Evolutionary conservation across 30 jellyfish, hydroid and myxozoan species (phyloP), one percentile per base, ranked within the genome.

Genomic region (Rhopilema esculentum): DNA sequence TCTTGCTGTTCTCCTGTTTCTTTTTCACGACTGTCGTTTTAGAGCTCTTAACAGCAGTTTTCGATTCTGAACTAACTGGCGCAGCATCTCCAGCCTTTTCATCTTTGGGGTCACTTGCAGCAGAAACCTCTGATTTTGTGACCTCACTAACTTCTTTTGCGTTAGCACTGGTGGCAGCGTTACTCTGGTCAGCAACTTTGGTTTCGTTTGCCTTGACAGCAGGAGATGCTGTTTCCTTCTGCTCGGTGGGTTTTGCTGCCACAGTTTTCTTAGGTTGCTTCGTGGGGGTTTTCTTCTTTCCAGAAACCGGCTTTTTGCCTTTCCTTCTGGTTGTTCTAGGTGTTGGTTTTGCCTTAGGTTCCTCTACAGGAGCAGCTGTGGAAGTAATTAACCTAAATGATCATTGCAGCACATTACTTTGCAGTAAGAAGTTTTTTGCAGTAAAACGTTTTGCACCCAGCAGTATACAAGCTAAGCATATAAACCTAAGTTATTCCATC

Each of bases 1-100:
- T 72, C 71, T 90, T 90, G 50, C 84, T 89, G 40, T 68, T 24
- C 23, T 86, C 92, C 70, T 40, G 80, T 57, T 73, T 79, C 85
- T 92, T 92, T 75, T 92, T 92, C 23, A 71, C 93, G 24, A 57
- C 25, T 1, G 65, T 65, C 40, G 65, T 65, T n/a, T 29, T 80
- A 1, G 72, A 19, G 32, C 67, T 53, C 9, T 28, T 40, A 23
- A 4, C 48, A 18, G 66, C 75, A 15, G 84, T 26, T 15, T 67
- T 25, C 23, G 62, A 24, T 15, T 72, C 33, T 28, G 80, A 48
- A 0, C 66, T 49, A 27, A 52, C 40, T 4, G 63, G 20, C 72
- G 77, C 16, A 19, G 70, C 52, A 1, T 79, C 27, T 32, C 26
- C 71, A 26, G 71, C 80, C 75, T 51, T 32, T 27, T 50, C 27